phyloP scores from a whole-genome alignment of 2,888 invertebrate species.

The Protodeltote pygarga region DNA sequence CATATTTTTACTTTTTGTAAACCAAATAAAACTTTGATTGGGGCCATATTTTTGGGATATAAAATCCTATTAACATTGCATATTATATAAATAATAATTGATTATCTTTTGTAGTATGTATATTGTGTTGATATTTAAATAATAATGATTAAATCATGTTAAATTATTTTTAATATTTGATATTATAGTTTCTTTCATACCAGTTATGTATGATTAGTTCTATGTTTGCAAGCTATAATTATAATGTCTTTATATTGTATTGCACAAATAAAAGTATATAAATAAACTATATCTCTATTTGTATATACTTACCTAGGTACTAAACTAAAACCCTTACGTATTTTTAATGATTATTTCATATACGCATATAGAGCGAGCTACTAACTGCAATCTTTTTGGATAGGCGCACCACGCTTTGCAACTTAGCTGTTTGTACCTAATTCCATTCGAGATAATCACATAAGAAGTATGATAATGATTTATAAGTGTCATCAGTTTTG shows the following conservation, averaged over 20 bases:
- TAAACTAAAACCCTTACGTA: too few relatives aligned
- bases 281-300: not conserved
- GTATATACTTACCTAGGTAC: too few relatives aligned
- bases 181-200: constrained; percentile 27
- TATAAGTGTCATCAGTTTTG: too few relatives aligned
- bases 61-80: constrained; percentile 16
- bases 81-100: constrained; percentile 11
- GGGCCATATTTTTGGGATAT: constrained; percentile 32
- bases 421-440: too few relatives aligned
- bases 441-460: too few relatives aligned
- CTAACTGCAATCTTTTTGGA: too few relatives aligned
- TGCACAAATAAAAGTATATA: constrained; percentile 44
- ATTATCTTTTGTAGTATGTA: constrained; percentile 20
- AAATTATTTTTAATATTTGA: constrained; percentile 40
- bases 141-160: constrained; percentile 37
- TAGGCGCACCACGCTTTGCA: too few relatives aligned
- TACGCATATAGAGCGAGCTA: too few relatives aligned
- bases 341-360: too few relatives aligned
- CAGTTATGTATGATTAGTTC: constrained; percentile 22
- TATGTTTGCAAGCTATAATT: constrained; percentile 41
- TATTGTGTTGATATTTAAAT: constrained; percentile 22
- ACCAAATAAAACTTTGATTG: constrained; percentile 20
- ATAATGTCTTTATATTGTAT: constrained; percentile 37
- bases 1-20: constrained; percentile 14
- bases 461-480: too few relatives aligned